These are phyloP conservation scores for Thaleichthys pacificus DNA, from an alignment of 2,797 vertebrate genomes.

Conservation along the genomic window DNA sequence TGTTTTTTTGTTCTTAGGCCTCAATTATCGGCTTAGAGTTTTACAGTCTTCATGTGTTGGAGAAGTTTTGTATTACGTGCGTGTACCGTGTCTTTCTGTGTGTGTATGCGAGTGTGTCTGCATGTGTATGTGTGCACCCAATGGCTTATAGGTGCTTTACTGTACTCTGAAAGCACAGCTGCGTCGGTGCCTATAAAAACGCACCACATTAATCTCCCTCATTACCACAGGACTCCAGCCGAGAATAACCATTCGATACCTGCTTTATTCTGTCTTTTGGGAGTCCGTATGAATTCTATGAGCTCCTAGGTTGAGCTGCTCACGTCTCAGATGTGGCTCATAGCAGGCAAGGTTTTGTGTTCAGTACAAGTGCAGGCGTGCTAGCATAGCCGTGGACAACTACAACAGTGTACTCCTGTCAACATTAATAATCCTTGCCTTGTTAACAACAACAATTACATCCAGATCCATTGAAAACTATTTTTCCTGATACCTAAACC, in stretches of 20 bases:
- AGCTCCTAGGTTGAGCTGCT: slow-evolving; percentile 44
- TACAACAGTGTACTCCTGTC: neutral
- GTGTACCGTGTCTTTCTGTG: slow-evolving; percentile 4
- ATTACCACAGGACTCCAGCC: slow-evolving; percentile 48
- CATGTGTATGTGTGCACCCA: neutral
- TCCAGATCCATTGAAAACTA: too few relatives aligned
- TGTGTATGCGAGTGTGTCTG: neutral
- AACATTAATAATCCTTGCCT: too few relatives aligned
- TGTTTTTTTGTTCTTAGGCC: slow-evolving; percentile 60
- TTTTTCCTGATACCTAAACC: neutral
- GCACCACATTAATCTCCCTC: slow-evolving; percentile 28
- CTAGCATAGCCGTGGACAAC: neutral
- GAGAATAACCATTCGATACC: slow-evolving; percentile 45
- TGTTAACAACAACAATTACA: too few relatives aligned
- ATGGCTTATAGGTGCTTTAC: slow-evolving; percentile 8
- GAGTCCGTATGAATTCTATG: slow-evolving; percentile 45
- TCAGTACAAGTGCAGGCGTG: neutral
- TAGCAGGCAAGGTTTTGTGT: neutral
- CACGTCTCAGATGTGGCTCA: neutral
- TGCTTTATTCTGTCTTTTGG: slow-evolving; percentile 43
- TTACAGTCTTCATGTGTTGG: too few relatives aligned
- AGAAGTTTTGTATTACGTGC: slow-evolving; percentile 33
- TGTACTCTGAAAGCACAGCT: slow-evolving; percentile 41
- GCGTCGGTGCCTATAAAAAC: slow-evolving; percentile 38
- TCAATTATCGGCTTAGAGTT: slow-evolving; percentile 42